Evolutionary conservation across 2,797 vertebrate genomes (phyloP), one percentile per base, ranked within the genome.

Genomic region (Halcyon chelicuti): DNA sequence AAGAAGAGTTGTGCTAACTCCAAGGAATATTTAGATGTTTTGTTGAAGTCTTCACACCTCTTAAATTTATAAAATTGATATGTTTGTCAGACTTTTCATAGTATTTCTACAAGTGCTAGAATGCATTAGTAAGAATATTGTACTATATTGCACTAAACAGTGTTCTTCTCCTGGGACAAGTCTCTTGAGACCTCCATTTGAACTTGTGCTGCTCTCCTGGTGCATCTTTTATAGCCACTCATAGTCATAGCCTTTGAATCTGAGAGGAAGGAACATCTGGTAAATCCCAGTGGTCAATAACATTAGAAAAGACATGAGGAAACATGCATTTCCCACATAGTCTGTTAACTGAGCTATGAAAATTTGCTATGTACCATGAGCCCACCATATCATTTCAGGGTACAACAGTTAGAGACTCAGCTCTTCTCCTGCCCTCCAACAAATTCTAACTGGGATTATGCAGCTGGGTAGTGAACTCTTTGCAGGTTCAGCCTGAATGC

Each of bases 181-280:
- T 55, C 62, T 68, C 42, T 23, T 33, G 54, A 72, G 72, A 72
- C 5, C 58, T 46, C 16, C 22, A 5, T 74, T 78, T 90, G 82
- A 94, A 91, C 46, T 74, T 72, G 16, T 75, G 72, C 44, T 78
- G n/a, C 58, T 86, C 51, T 93, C 73, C 76, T 79, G 60, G 84
- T 71, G 63, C 35, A 88, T 86, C 86, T 78, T 94, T 75, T 76
- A 82, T 35, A 73, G 51, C 35, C 35, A 35, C 26, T 72, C 15
- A 2, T 65, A 76, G 72, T 74, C 65, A 77, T 0, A 83, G 49
- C n/a, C 49, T 61, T 82, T 1, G 0, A 73, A 82, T 67, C 49
- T 23, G 58, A 47, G 70, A 87, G 37, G 72, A 79, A 85, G 37
- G 75, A 91, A n/a, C 80, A 93, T 65, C 89, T 95, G 76, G 68